Evolutionary conservation across 2,113 vertebrate species (phyloP), one percentile per base, ranked within the genome.

Genomic region (Puntigrus tetrazona): DNA sequence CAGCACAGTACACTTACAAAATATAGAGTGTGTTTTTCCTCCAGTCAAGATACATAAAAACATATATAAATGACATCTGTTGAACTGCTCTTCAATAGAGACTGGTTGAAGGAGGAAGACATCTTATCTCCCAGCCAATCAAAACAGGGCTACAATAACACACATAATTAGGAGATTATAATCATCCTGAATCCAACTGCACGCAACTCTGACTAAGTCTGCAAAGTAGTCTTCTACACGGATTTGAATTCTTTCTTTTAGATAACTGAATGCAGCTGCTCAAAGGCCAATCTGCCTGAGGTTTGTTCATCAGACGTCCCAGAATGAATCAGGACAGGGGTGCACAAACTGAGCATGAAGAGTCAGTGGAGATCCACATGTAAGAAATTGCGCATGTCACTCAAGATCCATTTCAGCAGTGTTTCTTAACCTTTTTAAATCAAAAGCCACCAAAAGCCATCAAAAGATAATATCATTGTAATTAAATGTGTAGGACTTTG

Each of bases 91-190:
- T 82, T 82, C 63, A 82, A 10, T 27, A 16, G 29, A 70, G 45
- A 36, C 79, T 70, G 57, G 36, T 45, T 81, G 41, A 79, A 45
- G 13, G 29, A 81, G 31, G 31, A 65, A 65, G 29, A 61, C 57
- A 83, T 77, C 76, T 85, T 88, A 88, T 88, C 87, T 67, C 55
- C 18, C 31, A 13, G 65, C 78, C 27, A 63, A 85, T 87, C 85
- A 85, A 69, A 69, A 67, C 52, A 45, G 55, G 16, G 45, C 27
- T 59, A 85, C 88, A 88, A 87, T 76, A 85, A 79, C 70, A 85
- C 80, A 57, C 45, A 59, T 76, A 88, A 88, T 88, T 88, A 87
- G 22, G 70, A 88, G 85, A 88, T 88, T 87, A 25, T 50, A 75
- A 88, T 85, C 88, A 72, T 85, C 76, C 77, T 14, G 55, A 88